Base-by-base conservation (phyloP, 2,888 invertebrate genomes). In the Malthinus flaveolus region DNA sequence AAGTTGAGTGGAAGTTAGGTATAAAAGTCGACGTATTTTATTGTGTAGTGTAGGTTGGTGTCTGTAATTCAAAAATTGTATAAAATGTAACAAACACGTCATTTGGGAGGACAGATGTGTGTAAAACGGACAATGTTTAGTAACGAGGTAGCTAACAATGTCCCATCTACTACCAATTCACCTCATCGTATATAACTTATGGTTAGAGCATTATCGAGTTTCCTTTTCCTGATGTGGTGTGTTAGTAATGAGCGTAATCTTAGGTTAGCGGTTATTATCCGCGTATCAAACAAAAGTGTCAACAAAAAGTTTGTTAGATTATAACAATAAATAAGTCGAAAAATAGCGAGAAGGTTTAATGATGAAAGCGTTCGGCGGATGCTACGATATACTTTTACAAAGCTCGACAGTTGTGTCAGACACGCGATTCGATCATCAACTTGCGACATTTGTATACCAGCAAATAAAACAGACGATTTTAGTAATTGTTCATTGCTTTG, bases 121-220 rank as follows among this genome's bases (percentile, higher is more conserved):
- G 68, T 65, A 54, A 45, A 60, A 62, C 59, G 64, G 66, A 77
- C 76, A 77, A 77, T 77, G 66, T 73, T 66, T 65, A 23, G 71
- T 77, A 77, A 77, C 77, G 77, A 77, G 75, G 72, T 72, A 72
- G 70, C 70, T 63, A 59, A 61, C 58, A 57, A 58, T 58, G 49
- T 58, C 49, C 49, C 58, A 51, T 51, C 50, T 50, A 56, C 13
- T 15, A 50, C 55, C 50, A 49, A 58, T 58, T 58, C 58, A 56
- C 47, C 50, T 49, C 32, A 54, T 39, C 37, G 49, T 59, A 55
- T 36, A 50, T 52, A 52, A 44, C 33, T 36, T 44, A 34, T 23
- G 32, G 34, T 32, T 34, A 10, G 48, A 10, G 48, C 46, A 56
- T 59, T 59, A 56, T 59, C 53, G 37, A 50, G 48, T 56, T 59